Base-by-base conservation (phyloP, 2,113 vertebrate genomes). In the cattle (Bos taurus) region DNA sequence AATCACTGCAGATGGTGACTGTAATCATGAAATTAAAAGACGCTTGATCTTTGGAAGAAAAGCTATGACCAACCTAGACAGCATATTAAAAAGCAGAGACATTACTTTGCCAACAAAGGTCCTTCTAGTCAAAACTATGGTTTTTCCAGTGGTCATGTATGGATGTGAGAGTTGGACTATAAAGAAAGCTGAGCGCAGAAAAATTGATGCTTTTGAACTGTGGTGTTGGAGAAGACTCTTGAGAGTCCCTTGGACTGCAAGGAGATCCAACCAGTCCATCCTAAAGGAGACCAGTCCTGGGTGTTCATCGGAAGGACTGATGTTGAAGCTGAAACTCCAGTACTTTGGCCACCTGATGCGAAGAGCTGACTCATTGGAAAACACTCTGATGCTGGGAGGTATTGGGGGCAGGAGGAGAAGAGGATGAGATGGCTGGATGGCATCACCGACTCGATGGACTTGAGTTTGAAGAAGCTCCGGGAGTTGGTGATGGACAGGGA, bases 151-250 rank as follows among this genome's bases (percentile, higher is more conserved):
- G 4, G 64, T 67, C 64, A n/a, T 19, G 8, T n/a, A 5, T 67
- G 64, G 4, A n/a, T n/a, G 16, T 67, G 33, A 19, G 33, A n/a
- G 33, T 17, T n/a, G 2, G 64, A 67, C 33, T n/a, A 5, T n/a
- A 9, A 67, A 67, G 8, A 67, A 19, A 67, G 33, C 64, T 67
- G 16, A 67, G 33, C 1, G 0, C 16, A 0, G 8, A 19, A 67
- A 33, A 67, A n/a, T 10, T n/a, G 64, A 10, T 67, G 64, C 4
- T 67, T 67, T 19, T 67, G 16, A 67, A 10, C 4, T 67, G 8
- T 19, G 8, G 33, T 67, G 33, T 10, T 67, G 17, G 2, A 67
- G 62, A 19, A 67, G 33, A 67, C 64, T n/a, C 33, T 67, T 67
- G 33, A n/a, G 64, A n/a, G 33, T 67, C 2, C 33, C 33, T 67